These are phyloP conservation scores for Eupristina koningsbergeri DNA, from an alignment of 1,140 invertebrate genomes.

Conservation along the genomic window DNA sequence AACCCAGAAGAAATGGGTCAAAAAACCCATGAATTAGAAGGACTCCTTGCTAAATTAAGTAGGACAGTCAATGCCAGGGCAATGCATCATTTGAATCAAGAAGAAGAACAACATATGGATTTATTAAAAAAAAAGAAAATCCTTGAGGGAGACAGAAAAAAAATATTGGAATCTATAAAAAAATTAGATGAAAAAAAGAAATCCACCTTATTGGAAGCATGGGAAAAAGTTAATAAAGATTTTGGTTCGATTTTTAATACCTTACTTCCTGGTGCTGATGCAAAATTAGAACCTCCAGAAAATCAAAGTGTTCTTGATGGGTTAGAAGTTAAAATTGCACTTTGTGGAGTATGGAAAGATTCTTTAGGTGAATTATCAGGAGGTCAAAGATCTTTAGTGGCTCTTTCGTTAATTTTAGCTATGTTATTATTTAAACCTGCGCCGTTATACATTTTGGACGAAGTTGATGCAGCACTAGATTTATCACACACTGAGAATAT, in stretches of 20 bases:
- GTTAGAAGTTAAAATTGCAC: conserved; percentile 93
- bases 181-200: conserved; percentile 94
- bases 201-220: conserved; percentile 84
- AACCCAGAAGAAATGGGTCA: conserved; percentile 72
- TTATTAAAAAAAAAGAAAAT: conserved; percentile 86
- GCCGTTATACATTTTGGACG: conserved; percentile 98
- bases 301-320: conserved; percentile 85
- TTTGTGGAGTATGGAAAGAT: conserved; percentile 97
- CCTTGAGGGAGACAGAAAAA: conserved; percentile 89
- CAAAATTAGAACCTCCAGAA: conserved; percentile 86
- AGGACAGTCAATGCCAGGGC: conserved; percentile 88
- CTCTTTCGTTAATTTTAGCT: conserved; percentile 95
- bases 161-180: conserved; percentile 86
- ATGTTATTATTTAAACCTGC: conserved; percentile 98
- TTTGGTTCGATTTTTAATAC: conserved; percentile 97
- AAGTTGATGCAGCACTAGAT: conserved; percentile 98
- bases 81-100: conserved; percentile 87
- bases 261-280: conserved; percentile 90
- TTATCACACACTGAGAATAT: conserved; percentile 99
- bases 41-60: conserved; percentile 82
- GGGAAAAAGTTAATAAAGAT: conserved; percentile 88
- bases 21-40: conserved; percentile 77
- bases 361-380: conserved; percentile 96
- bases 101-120: conserved; percentile 89
- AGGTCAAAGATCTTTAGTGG: conserved; percentile 96